Conservation (phyloP, 1,140 invertebrate genomes). For the Papilio xuthus region DNA sequence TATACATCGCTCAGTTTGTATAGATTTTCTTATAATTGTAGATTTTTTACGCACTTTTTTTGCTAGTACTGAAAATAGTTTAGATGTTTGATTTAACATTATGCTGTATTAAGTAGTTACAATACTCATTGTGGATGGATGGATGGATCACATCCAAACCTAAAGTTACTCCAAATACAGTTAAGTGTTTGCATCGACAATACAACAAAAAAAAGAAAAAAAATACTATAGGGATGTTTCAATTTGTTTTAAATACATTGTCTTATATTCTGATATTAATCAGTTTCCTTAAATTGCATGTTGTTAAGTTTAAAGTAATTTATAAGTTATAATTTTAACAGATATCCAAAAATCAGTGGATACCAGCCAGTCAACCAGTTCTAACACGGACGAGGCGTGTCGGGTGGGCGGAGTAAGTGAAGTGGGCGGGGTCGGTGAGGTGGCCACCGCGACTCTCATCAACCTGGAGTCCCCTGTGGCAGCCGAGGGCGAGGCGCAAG, state of each 20-base stretch:
- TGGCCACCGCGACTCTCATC: slow-evolving; percentile 69
- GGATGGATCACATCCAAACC: too few relatives aligned
- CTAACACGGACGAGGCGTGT: slow-evolving; percentile 61
- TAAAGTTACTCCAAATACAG: too few relatives aligned
- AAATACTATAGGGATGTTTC: too few relatives aligned
- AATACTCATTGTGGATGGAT: too few relatives aligned
- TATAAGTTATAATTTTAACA: slow-evolving; percentile 40
- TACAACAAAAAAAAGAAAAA: too few relatives aligned
- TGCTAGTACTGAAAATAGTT: not conserved
- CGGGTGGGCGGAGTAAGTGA: slow-evolving; percentile 45
- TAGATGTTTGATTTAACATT: too few relatives aligned
- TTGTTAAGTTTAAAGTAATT: too few relatives aligned
- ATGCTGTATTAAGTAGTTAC: too few relatives aligned
- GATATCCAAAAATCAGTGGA: slow-evolving; percentile 71
- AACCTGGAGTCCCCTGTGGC: slow-evolving; percentile 69
- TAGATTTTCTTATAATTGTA: slow-evolving; percentile 7
- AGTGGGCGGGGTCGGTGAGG: slow-evolving; percentile 52
- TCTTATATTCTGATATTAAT: too few relatives aligned
- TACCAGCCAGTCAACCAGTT: slow-evolving; percentile 70
- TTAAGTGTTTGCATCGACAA: too few relatives aligned
- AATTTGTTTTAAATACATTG: too few relatives aligned
- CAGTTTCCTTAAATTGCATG: too few relatives aligned
- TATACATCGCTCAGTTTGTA: slow-evolving; percentile 8
- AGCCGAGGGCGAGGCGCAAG: slow-evolving; percentile 34
- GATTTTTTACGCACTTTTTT: not conserved